phyloP scores from a whole-genome alignment of 2,888 invertebrate species.

The Xestobium rufovillosum region DNA sequence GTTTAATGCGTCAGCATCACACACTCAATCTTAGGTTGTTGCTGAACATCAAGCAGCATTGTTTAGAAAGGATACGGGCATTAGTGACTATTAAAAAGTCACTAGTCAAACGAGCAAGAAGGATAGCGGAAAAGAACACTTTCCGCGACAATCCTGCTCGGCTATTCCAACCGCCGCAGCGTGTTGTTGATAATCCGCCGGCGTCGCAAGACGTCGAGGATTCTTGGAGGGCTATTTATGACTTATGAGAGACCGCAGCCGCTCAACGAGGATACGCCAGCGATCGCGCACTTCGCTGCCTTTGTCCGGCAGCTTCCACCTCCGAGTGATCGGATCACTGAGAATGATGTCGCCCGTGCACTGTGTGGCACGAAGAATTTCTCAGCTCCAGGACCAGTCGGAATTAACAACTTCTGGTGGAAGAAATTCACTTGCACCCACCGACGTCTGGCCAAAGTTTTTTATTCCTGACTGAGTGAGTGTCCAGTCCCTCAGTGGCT shows the following conservation, averaged over 20 bases:
- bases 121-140: not conserved
- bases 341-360: no score
- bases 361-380: conserved; percentile 7
- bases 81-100: conserved; percentile 11
- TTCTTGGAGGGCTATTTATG: conserved; percentile 9
- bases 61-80: conserved; percentile 6
- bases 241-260: not conserved
- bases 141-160: conserved; percentile 7
- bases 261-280: conserved; percentile 7
- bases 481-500: not conserved
- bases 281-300: conserved; percentile 5
- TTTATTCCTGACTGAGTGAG: no score
- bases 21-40: no score
- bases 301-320: no score
- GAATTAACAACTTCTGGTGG: no score
- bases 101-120: conserved; percentile 11
- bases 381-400: conserved; percentile 8
- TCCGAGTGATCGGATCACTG: no score
- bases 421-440: no score
- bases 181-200: conserved; percentile 11
- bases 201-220: conserved; percentile 1
- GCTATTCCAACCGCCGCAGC: conserved; percentile 8
- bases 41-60: no score
- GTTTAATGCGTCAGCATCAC: no score
- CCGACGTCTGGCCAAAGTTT: no score